Evolutionary conservation across 2,888 invertebrate genomes (phyloP).

Genomic region (Mesorhabditis sp.): DNA sequence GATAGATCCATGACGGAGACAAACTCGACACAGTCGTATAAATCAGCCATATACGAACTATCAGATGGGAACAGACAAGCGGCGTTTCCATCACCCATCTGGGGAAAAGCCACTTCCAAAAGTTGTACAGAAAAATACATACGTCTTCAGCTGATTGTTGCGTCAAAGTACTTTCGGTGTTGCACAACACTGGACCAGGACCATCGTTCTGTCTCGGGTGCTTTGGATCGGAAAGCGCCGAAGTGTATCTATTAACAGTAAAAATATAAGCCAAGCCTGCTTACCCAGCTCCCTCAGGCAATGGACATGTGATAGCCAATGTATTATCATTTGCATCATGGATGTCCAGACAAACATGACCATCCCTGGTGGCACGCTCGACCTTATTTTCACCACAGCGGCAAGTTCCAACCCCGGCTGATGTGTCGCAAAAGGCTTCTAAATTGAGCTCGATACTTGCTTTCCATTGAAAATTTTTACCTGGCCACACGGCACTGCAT

Average conservation of each 20-base stretch:
- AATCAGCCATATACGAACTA: slow-evolving; percentile 40
- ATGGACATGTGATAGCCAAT: slow-evolving; percentile 44
- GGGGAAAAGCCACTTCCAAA: neutral
- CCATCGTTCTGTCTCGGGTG: slow-evolving; percentile 42
- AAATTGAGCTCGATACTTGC: neutral
- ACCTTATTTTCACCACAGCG: slow-evolving; percentile 45
- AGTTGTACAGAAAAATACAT: slow-evolving; percentile 5
- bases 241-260: slow-evolving; percentile 25
- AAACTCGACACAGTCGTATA: slow-evolving; percentile 46
- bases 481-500: slow-evolving; percentile 46
- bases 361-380: slow-evolving; percentile 42
- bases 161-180: slow-evolving; percentile 33
- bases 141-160: slow-evolving; percentile 33
- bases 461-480: neutral
- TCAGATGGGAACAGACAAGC: slow-evolving; percentile 44
- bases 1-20: slow-evolving; percentile 40
- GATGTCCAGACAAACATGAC: slow-evolving; percentile 45
- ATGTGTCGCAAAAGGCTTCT: slow-evolving; percentile 45
- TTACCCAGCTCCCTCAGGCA: slow-evolving; percentile 48
- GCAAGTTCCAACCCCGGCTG: slow-evolving; percentile 45
- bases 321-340: slow-evolving; percentile 45
- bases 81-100: slow-evolving; percentile 41
- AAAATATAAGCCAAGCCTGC: neutral
- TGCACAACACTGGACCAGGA: slow-evolving; percentile 43
- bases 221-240: slow-evolving; percentile 41